Base-by-base conservation (phyloP, 1,140 invertebrate genomes). In the Neodiprion fabricii region DNA sequence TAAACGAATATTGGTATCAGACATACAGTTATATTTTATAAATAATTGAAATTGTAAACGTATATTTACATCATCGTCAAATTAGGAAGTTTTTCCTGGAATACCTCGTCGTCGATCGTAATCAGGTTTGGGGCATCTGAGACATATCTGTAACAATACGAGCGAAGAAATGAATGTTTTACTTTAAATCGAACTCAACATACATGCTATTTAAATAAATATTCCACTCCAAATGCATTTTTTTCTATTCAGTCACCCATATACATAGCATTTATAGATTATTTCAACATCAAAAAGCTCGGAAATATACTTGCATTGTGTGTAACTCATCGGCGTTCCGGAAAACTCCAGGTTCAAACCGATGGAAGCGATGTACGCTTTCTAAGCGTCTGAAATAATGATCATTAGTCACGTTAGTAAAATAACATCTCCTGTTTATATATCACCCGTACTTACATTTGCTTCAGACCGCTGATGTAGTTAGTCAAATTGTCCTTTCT, bases 61-160 rank as follows among this genome's bases (percentile, higher is more conserved):
- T 85, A 88, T 81, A 91, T 90, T 91, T 88, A 86, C 91, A 91
- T 65, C 75, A 87, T 73, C 80, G 83, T 78, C 82, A 90, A 87
- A 80, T 89, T 80, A 75, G 85, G 79, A 61, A 82, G 81, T 81
- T 88, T 67, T 76, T 89, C 85, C 77, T 84, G 79, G 79, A 89
- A 75, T 77, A 89, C 74, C n/a, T 85, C 74, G 21, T 82, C 80
- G 67, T 84, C 72, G 8, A 91, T 82, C 71, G 80, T 85, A 72
- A 80, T 88, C 49, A 91, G 75, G 76, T 89, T 86, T 14, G 89
- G 89, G 1, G 88, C 89, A 75, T 89, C 81, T 9, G 88, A 87
- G 71, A 91, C 91, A 75, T 91, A 89, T 76, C 90, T 90, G 78
- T 40, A 86, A 84, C 73, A 40, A 77, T 77, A 82, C 0, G 65